Evolutionary conservation across 2,797 vertebrate genomes (phyloP).

Genomic region (Peromyscus nudipes): DNA sequence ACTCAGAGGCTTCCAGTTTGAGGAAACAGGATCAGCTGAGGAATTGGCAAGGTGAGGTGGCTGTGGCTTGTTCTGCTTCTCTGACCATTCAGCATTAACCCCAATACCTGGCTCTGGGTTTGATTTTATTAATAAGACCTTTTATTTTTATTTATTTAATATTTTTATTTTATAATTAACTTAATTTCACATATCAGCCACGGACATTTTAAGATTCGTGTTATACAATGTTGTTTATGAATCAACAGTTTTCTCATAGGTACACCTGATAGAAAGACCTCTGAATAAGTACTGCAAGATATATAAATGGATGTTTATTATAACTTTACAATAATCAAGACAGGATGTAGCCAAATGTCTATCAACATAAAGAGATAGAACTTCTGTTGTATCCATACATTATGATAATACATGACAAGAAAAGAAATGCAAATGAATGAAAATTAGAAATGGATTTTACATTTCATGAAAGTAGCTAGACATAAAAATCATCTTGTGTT

Average conservation of each 20-base stretch:
- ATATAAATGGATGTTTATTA: background rate
- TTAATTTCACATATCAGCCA: no score
- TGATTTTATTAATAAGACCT: no score
- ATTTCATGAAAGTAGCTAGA: background rate
- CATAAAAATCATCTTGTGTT: background rate
- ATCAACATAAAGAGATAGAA: background rate
- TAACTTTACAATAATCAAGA: background rate
- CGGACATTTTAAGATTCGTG: no score
- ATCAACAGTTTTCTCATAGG: background rate
- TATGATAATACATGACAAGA: background rate
- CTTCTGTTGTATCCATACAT: background rate
- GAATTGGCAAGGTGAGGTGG: no score
- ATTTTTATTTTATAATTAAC: no score
- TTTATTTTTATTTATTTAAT: no score
- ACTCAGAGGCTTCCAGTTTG: no score
- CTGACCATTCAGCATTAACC: no score
- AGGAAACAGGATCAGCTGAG: no score
- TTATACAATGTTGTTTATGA: background rate
- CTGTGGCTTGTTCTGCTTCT: no score
- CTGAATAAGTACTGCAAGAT: background rate
- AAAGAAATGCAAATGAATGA: background rate
- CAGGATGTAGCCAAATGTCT: background rate
- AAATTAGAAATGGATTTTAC: background rate
- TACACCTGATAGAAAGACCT: background rate
- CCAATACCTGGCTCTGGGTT: no score